A percentile compares a stretch with the other conserved stretches of the same genome.
Evolutionary conservation across 1,140 invertebrate genomes (phyloP).

Genomic region (Drosophila tropicalis): DNA sequence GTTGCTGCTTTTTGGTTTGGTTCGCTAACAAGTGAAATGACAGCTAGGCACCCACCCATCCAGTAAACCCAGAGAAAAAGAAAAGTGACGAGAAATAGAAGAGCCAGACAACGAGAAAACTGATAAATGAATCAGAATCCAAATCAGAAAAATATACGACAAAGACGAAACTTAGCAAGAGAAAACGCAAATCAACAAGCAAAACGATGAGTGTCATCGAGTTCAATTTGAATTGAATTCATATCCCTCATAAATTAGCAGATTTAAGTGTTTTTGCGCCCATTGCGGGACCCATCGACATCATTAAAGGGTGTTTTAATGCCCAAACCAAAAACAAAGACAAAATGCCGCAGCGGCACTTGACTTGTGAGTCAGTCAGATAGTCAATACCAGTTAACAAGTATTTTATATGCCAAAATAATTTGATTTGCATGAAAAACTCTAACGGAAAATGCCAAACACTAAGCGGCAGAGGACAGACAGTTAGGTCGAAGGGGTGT

Average conservation of each 20-base stretch:
- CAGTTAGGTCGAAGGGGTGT: not conserved
- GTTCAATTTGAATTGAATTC: slow-evolving; percentile 29
- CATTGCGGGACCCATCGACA: slow-evolving; percentile 27
- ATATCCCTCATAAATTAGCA: slow-evolving; percentile 65
- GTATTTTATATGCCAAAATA: slow-evolving; percentile 76
- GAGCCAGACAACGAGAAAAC: not conserved
- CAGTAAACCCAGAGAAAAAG: too few species aligned
- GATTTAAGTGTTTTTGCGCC: slow-evolving; percentile 44
- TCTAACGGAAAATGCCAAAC: not conserved
- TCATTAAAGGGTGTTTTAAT: slow-evolving; percentile 59
- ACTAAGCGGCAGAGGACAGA: not conserved
- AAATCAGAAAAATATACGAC: slow-evolving; percentile 4
- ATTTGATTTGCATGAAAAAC: slow-evolving; percentile 70
- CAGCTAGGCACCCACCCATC: slow-evolving; percentile 17
- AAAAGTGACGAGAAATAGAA: not conserved
- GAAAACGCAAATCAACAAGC: slow-evolving; percentile 15
- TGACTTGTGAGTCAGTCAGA: not conserved
- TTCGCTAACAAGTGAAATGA: slow-evolving; percentile 70
- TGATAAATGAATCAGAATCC: not conserved
- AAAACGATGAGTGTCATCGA: slow-evolving; percentile 14
- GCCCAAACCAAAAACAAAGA: slow-evolving; percentile 26
- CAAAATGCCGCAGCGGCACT: slow-evolving; percentile 8
- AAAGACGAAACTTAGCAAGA: slow-evolving; percentile 4
- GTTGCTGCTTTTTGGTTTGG: slow-evolving; percentile 29
- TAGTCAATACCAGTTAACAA: slow-evolving; percentile 56